Evolutionary conservation across 53 echinoderm and acorn worm genomes (phyloP).

Genomic region (Hippasteria phrygiana): DNA sequence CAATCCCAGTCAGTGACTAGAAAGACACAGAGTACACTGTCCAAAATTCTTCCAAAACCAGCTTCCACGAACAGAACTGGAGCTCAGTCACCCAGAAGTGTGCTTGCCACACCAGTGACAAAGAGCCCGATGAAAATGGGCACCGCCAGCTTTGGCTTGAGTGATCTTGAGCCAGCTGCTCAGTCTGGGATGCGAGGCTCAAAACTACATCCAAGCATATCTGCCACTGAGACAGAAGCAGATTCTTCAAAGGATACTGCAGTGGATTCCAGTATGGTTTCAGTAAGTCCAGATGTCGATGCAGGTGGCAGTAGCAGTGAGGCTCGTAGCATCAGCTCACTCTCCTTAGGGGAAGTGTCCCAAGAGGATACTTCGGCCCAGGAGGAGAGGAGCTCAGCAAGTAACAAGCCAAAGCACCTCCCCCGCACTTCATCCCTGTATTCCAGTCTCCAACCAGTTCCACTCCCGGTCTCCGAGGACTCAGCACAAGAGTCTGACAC

Average conservation of each 20-base stretch:
- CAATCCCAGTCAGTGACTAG: background rate
- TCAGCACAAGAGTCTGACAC: conserved; percentile 39
- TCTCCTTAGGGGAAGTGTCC: conserved; percentile 48
- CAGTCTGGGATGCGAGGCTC: conserved; percentile 25
- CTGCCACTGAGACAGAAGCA: background rate
- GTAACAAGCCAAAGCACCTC: background rate
- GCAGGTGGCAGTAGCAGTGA: background rate
- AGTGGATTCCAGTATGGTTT: background rate
- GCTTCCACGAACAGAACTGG: conserved; percentile 8
- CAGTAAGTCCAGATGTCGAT: background rate
- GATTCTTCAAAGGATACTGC: background rate
- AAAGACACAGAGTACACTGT: background rate
- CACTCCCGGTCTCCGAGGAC: background rate
- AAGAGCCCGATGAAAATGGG: conserved; percentile 62
- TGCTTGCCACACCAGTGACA: background rate
- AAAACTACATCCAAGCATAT: background rate
- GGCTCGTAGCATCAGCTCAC: conserved; percentile 1
- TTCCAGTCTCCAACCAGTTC: background rate
- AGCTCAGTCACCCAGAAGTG: conserved; percentile 18
- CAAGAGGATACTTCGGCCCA: conserved; percentile 46
- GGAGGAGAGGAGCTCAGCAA: conserved; percentile 18
- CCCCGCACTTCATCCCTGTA: conserved; percentile 47
- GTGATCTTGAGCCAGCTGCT: conserved; percentile 12
- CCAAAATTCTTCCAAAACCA: conserved; percentile 18
- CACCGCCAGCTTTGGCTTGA: conserved; percentile 59